phyloP scores from a whole-genome alignment of 2,113 vertebrate genomes.

The Barbus barbus region DNA sequence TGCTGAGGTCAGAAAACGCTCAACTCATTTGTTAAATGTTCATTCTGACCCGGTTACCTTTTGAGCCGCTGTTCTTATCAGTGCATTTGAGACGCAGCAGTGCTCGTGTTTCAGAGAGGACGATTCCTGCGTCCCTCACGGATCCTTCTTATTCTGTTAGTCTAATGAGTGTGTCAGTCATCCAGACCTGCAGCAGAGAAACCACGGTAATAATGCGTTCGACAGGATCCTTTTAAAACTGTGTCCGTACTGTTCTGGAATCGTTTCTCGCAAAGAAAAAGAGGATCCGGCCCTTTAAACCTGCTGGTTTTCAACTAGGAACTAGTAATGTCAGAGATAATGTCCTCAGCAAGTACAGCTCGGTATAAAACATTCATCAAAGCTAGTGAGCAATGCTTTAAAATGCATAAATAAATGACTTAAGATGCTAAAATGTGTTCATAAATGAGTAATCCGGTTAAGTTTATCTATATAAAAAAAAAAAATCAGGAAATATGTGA shows the following conservation, averaged over 20 bases:
- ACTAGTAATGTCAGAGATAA: neutral
- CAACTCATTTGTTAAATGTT: neutral
- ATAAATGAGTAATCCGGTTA: neutral
- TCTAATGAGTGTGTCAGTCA: constrained; percentile 24
- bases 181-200: neutral
- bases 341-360: neutral
- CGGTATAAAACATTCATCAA: neutral
- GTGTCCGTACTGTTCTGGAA: neutral
- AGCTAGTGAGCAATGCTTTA: neutral
- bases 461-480: neutral
- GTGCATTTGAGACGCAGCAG: neutral
- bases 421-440: neutral
- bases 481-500: no score
- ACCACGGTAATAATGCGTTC: neutral
- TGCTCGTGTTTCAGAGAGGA: neutral
- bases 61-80: neutral
- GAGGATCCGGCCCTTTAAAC: neutral
- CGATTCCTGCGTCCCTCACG: neutral
- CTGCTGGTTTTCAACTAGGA: neutral
- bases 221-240: neutral
- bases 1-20: neutral
- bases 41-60: neutral
- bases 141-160: neutral
- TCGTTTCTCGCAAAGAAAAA: neutral
- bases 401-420: neutral